Evolutionary conservation across 1,140 invertebrate species (phyloP).

Genomic region (Drosophila setifemur): DNA sequence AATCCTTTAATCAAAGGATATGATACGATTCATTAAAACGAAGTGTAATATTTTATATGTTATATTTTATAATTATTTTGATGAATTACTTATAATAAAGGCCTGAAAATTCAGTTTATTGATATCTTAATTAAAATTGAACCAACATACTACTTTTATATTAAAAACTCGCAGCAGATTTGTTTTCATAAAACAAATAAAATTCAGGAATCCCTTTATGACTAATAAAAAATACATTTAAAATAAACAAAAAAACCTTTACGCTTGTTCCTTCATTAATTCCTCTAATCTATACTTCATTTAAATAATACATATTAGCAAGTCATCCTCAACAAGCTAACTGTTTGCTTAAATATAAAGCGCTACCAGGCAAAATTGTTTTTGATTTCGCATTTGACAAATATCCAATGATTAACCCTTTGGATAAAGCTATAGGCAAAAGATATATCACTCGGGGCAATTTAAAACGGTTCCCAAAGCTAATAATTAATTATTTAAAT

Average conservation of each 20-base stretch:
- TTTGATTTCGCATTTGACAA: constrained; percentile 34
- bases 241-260: neutral
- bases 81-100: too few species aligned
- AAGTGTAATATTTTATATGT: too few species aligned
- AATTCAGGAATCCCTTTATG: neutral
- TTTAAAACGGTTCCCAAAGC: constrained; percentile 61
- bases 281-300: constrained; percentile 8
- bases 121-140: too few species aligned
- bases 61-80: too few species aligned
- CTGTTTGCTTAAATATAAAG: constrained; percentile 66
- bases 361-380: constrained; percentile 51
- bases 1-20: too few species aligned
- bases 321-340: constrained; percentile 14
- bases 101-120: too few species aligned
- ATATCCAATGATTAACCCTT: constrained; percentile 46
- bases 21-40: too few species aligned
- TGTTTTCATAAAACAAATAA: too few species aligned
- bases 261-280: neutral
- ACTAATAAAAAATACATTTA: neutral
- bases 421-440: constrained; percentile 32
- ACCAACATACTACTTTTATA: too few species aligned
- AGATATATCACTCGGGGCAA: constrained; percentile 44
- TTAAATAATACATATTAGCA: constrained; percentile 1
- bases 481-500: constrained; percentile 22
- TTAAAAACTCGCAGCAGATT: too few species aligned